Evolutionary conservation across 2,888 invertebrate genomes (phyloP), one percentile per base, ranked within the genome.

Genomic region (Aphidius colemani): DNA sequence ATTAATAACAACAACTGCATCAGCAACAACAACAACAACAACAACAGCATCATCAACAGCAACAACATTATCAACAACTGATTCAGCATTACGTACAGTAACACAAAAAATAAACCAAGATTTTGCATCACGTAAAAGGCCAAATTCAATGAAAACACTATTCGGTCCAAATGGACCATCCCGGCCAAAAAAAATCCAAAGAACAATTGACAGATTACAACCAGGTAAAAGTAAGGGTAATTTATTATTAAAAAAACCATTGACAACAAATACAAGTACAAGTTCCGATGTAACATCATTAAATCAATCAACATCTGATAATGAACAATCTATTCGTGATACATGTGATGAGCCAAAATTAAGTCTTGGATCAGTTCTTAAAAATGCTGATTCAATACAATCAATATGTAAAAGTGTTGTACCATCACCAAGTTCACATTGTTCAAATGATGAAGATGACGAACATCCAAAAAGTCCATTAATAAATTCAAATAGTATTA

Each of bases 161-260:
- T 30, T 30, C 0, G 79, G 79, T 53, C 75, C 78, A 56, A 74
- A 78, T 11, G 77, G 78, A 9, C 75, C 80, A 39, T 70, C 69
- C 13, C 75, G 80, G 70, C 77, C 78, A 68, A 82, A 81, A 71
- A 93, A 93, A 82, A 85, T 92, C 66, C 91, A 93, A 79, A 86
- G 93, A 68, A 93, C 93, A 1, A 94, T 94, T 71, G 93, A 94
- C 70, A 86, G 94, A 63, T 82, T 94, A 59, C 94, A 94, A 74
- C 93, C 93, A 0, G 94, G 94, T 0, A 94, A 94, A 82, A 90
- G 93, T 75, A 94, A 94, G 84, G 94, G 94, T 0, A 94, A 94
- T 83, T 84, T 94, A 18, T 70, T 81, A 39, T 84, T 94, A 40
- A 88, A 91, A 48, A 93, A 90, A 76, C 86, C 88, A 3, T 74